Conservation (phyloP, 1,140 invertebrate genomes). For the Coelopa frigida region DNA sequence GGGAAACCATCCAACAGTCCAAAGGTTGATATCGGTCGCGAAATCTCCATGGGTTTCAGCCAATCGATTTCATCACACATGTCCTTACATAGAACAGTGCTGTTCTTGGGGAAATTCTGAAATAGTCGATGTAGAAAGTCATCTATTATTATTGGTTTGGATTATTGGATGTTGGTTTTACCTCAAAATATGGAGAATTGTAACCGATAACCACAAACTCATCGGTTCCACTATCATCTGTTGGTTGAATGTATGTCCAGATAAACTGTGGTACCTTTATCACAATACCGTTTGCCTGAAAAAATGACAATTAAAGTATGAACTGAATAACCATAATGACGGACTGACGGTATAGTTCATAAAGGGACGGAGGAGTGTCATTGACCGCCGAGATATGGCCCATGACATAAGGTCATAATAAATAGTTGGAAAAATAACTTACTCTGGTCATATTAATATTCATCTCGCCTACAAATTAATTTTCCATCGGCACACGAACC, state of each 20-base stretch:
- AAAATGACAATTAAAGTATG: no score
- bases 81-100: constrained; percentile 3
- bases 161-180: no score
- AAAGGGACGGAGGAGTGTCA: no score
- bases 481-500: background rate
- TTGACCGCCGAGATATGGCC: no score
- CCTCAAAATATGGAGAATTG: constrained; percentile 5
- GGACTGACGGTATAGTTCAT: no score
- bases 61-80: constrained; percentile 7
- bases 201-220: constrained; percentile 6
- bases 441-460: background rate
- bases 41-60: background rate
- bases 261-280: constrained; percentile 1
- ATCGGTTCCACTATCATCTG: background rate
- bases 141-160: no score
- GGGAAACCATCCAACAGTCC: constrained; percentile 2
- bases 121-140: no score
- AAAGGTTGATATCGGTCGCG: background rate
- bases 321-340: no score
- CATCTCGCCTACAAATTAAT: background rate
- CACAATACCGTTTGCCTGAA: no score
- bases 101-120: background rate
- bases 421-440: background rate
- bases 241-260: constrained; percentile 8
- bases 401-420: no score